Evolutionary conservation across 2,113 vertebrate species (phyloP), one percentile per base, ranked within the genome.

Genomic region (Procavia capensis): DNA sequence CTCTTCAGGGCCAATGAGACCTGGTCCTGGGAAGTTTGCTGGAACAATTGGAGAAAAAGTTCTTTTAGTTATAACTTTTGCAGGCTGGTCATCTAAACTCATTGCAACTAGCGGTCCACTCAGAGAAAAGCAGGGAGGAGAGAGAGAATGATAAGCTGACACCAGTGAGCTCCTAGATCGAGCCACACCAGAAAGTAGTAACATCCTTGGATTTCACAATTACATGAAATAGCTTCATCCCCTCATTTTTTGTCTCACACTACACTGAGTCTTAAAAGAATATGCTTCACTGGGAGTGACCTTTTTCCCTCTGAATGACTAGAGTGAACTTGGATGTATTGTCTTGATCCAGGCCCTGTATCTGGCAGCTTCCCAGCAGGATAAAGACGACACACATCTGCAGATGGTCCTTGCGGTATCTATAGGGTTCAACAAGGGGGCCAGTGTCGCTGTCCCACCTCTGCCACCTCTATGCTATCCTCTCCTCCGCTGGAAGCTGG

Each of bases 251-350:
- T 50, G 76, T 93, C 45, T 92, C 86, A 43, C 59, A 36, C 20
- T 39, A 94, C 91, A 94, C 59, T 24, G 39, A 43, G 6, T 57
- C 57, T 92, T 92, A 4, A 88, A 87, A 54, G 93, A 88, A 90
- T 34, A 47, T n/a, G 41, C 59, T 64, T 82, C 45, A 57, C 36
- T 43, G 59, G n/a, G 45, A 75, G 63, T 88, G 20, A 64, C 90
- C 54, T 24, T 22, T 20, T 1, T 27, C 68, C 29, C 63, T 54
- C 74, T 45, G 39, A 64, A 64, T 29, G 61, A 64, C 61, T 9
- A 64, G 59, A 61, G 27, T 64, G 27, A 29, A 10, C 61, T 27
- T 31, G 7, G 3, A 10, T 29, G 25, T 64, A 27, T 64, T 20
- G 20, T 64, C 61, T 64, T 54, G 14, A 9, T 64, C 27, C 27